A percentile compares a stretch with the other conserved stretches of the same genome.
phyloP scores from a whole-genome alignment of 2,797 vertebrate genomes.

The Stomatorhinus walkeri region DNA sequence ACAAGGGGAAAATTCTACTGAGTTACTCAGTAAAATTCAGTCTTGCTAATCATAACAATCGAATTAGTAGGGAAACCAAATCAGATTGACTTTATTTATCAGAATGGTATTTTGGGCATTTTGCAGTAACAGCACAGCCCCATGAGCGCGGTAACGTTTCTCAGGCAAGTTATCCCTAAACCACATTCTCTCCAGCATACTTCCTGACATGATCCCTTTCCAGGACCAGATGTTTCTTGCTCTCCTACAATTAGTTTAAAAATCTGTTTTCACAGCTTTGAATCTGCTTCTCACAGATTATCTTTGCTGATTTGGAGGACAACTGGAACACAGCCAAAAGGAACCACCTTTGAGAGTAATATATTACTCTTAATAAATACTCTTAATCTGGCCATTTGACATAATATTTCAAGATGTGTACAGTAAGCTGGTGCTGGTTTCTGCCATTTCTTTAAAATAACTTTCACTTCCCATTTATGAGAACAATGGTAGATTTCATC shows the following conservation, averaged over 20 bases:
- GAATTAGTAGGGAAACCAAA: neutral
- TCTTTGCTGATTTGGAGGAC: neutral
- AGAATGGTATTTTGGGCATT: neutral
- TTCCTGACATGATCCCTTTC: neutral
- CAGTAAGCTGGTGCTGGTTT: neutral
- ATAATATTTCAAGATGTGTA: neutral
- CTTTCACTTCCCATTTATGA: conserved; percentile 7
- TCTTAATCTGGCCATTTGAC: neutral
- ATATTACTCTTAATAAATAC: conserved; percentile 1
- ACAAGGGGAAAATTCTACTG: neutral
- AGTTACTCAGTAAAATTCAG: neutral
- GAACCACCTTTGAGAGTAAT: neutral
- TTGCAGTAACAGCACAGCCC: neutral
- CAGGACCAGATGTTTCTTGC: neutral
- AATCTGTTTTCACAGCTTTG: neutral
- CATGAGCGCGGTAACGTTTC: neutral
- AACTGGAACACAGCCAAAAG: neutral
- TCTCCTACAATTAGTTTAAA: neutral
- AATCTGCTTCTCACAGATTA: neutral
- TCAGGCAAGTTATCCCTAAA: neutral
- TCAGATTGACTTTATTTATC: neutral
- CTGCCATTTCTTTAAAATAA: neutral
- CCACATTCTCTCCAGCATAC: neutral
- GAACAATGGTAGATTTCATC: neutral
- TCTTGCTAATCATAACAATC: neutral